Evolutionary conservation across 2,888 invertebrate species (phyloP), one percentile per base, ranked within the genome.

Genomic region (Hydroisotoma schaefferi): DNA sequence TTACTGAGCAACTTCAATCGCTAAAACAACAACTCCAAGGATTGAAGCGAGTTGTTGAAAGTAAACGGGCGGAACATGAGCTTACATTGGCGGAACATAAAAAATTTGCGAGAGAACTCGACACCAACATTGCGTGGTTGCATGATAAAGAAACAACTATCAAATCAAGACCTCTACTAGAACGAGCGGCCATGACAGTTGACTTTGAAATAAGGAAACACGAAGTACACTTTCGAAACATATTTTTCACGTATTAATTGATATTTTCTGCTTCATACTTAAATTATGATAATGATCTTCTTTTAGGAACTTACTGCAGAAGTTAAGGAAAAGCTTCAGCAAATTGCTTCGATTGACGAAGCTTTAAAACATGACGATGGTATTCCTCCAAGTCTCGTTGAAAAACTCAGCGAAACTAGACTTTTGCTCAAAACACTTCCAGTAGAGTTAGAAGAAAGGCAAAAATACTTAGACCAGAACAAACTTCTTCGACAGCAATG

Each of bases 61-160:
- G 86, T 33, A 90, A 90, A 75, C 83, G 89, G 33, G 88, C 91
- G 75, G 88, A 93, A 74, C 90, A 92, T 74, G 91, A 94, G 76
- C 82, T 86, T 53, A 88, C 90, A 0, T 87, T 90, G 5, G 91
- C 91, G 23, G 93, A 94, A 74, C 90, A 93, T 75, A 85, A 85
- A 73, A 90, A 93, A 78, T 80, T 94, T 55, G 86, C 87, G 1
- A 83, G 86, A 28, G 91, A 92, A 75, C 76, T 94, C n/a, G 87
- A 89, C 37, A 85, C 86, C 54, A 87, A 90, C 23, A 80, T 94
- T 12, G 88, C 90, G 75, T 87, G 87, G 85, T 79, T 94, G 44
- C 90, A 90, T 69, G 84, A 84, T 40, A 89, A 88, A 70, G 92
- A 94, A 78, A 86, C 86, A 0, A 81, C 83, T 0, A 86, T 90